Evolutionary conservation across 2,113 vertebrate genomes (phyloP).

Genomic region (Sinocyclocheilus maitianheensis): DNA sequence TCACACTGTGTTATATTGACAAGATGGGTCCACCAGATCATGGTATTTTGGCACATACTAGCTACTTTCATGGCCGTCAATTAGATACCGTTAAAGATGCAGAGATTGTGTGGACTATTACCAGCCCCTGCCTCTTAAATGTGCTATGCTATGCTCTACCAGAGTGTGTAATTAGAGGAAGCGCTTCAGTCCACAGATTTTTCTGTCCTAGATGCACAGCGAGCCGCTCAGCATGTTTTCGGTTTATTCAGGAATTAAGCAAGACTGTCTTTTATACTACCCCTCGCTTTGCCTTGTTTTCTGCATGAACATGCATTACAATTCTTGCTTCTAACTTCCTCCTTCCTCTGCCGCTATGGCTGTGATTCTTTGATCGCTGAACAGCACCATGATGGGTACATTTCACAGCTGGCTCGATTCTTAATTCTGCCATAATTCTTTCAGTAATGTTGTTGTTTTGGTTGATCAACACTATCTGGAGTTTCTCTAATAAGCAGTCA

Average conservation of each 20-base stretch:
- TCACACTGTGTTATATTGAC: not conserved
- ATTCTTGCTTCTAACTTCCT: conserved; percentile 16
- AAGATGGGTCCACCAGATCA: not conserved
- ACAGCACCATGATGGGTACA: conserved; percentile 21
- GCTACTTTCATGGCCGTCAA: not conserved
- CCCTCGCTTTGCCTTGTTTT: conserved; percentile 24
- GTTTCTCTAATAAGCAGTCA: conserved; percentile 27
- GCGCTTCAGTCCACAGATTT: conserved; percentile 61
- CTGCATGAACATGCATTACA: conserved; percentile 22
- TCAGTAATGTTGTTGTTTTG: conserved; percentile 36
- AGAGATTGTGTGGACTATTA: not conserved
- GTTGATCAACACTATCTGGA: conserved; percentile 34
- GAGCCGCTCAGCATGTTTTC: conserved; percentile 49
- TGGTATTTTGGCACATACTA: not conserved
- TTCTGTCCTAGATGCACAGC: conserved; percentile 35
- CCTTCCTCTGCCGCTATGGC: not conserved
- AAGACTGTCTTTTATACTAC: conserved; percentile 42
- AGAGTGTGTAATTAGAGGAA: conserved; percentile 60
- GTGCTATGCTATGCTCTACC: conserved; percentile 17
- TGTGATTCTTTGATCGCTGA: not conserved
- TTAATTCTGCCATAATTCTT: conserved; percentile 25
- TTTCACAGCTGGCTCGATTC: conserved; percentile 43
- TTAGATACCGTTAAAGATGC: conserved; percentile 7
- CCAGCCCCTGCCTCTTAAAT: conserved; percentile 7
- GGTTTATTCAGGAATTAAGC: conserved; percentile 55